A percentile compares a stretch with the other conserved stretches of the same genome.
Evolutionary conservation across 2,113 vertebrate species (phyloP).

Genomic region (Pelobates fuscus): DNA sequence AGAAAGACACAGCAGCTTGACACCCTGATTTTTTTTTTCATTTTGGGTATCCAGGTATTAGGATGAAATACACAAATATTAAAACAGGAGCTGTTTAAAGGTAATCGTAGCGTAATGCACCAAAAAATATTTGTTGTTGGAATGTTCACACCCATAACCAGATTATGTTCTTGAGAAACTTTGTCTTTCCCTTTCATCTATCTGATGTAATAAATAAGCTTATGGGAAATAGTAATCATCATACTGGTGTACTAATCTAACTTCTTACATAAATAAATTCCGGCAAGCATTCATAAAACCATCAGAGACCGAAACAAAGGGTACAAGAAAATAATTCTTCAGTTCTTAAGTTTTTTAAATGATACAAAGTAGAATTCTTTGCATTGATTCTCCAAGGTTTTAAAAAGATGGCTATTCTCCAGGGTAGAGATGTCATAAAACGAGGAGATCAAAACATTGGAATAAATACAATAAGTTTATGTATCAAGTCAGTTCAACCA

Average conservation of each 20-base stretch:
- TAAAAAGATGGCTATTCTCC: slow-evolving; percentile 77
- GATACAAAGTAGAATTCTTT: slow-evolving; percentile 54
- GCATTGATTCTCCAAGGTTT: slow-evolving; percentile 59
- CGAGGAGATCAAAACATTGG: slow-evolving; percentile 71
- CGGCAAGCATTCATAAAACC: slow-evolving; percentile 20
- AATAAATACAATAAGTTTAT: slow-evolving; percentile 76
- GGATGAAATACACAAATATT: too few relatives aligned
- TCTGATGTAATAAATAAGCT: slow-evolving; percentile 38
- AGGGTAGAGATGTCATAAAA: slow-evolving; percentile 77
- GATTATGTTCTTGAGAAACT: slow-evolving; percentile 35
- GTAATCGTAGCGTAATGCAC: slow-evolving; percentile 49
- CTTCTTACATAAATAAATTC: slow-evolving; percentile 24
- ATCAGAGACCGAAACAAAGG: slow-evolving; percentile 58
- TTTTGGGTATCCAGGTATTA: too few relatives aligned
- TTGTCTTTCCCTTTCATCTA: slow-evolving; percentile 35
- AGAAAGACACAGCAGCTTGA: background rate
- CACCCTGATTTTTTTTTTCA: background rate
- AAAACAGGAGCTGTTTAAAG: slow-evolving; percentile 38
- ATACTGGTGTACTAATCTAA: slow-evolving; percentile 38
- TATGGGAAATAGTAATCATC: slow-evolving; percentile 22
- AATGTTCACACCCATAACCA: slow-evolving; percentile 49
- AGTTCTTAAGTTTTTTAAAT: slow-evolving; percentile 65
- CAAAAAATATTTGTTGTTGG: slow-evolving; percentile 54
- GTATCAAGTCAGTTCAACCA: slow-evolving; percentile 69
- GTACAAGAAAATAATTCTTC: slow-evolving; percentile 60